Conservation (phyloP, 1,140 invertebrate genomes). For the Zaprionus davidi region DNA sequence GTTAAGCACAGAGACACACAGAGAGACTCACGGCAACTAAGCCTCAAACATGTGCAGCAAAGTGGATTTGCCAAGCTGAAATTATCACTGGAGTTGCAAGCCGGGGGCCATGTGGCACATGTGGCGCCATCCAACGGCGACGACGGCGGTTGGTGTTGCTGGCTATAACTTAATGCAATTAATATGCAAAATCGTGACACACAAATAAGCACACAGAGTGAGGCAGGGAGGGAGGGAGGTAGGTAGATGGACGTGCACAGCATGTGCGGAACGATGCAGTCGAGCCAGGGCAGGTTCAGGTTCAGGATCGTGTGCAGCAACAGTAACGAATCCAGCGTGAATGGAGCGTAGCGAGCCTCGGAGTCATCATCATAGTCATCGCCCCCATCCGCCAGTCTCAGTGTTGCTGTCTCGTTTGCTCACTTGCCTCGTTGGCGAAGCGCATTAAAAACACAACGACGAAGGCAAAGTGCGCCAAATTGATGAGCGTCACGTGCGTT, state of each 20-base stretch:
- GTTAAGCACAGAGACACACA: slow-evolving; percentile 56
- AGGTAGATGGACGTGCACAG: slow-evolving; percentile 40
- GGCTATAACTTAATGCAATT: slow-evolving; percentile 83
- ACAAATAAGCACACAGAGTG: slow-evolving; percentile 23
- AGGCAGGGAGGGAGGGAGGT: background rate
- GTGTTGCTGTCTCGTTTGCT: slow-evolving; percentile 18
- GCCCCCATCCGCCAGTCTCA: background rate
- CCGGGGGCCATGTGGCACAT: slow-evolving; percentile 48
- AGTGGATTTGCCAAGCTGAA: slow-evolving; percentile 81
- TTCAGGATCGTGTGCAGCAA: slow-evolving; percentile 51
- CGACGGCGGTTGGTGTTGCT: slow-evolving; percentile 36
- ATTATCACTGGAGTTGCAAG: slow-evolving; percentile 67
- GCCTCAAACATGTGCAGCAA: slow-evolving; percentile 74
- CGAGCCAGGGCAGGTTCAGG: slow-evolving; percentile 37
- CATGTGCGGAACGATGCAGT: slow-evolving; percentile 69
- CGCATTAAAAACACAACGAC: slow-evolving; percentile 71
- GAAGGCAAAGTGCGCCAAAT: slow-evolving; percentile 79
- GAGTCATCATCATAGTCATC: slow-evolving; percentile 22
- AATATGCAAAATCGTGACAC: slow-evolving; percentile 84
- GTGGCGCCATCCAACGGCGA: slow-evolving; percentile 62
- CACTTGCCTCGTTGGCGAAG: slow-evolving; percentile 38
- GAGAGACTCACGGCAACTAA: slow-evolving; percentile 50
- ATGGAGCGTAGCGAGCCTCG: slow-evolving; percentile 13
- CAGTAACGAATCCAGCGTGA: slow-evolving; percentile 42
- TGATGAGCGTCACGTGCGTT: slow-evolving; percentile 83